Evolutionary conservation across 2,888 invertebrate genomes (phyloP).

Genomic region (Perithous albicinctus): DNA sequence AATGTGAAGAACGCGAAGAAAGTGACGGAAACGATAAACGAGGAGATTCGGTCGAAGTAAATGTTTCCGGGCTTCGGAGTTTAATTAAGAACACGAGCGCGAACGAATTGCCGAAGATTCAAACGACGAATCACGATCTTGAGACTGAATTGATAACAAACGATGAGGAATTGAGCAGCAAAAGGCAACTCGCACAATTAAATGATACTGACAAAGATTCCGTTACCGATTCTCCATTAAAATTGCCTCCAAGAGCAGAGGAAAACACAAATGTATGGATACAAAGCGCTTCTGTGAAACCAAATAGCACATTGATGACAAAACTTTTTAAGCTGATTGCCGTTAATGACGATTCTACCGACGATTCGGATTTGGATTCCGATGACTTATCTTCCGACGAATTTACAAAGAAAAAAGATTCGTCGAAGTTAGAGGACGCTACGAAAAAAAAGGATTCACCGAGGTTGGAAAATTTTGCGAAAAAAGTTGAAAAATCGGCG

Average conservation of each 20-base stretch:
- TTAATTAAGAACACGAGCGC: too few relatives aligned
- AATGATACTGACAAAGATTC: neutral
- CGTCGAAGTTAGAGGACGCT: too few relatives aligned
- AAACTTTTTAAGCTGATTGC: constrained; percentile 16
- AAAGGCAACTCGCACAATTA: neutral
- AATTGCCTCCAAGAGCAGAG: neutral
- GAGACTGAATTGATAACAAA: neutral
- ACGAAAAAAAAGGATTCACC: too few relatives aligned
- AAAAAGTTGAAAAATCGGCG: neutral
- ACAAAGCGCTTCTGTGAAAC: constrained; percentile 48
- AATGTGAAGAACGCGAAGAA: too few relatives aligned
- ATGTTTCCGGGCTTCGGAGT: too few relatives aligned
- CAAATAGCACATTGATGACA: neutral
- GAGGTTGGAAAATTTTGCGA: neutral
- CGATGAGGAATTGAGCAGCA: neutral
- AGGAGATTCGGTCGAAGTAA: too few relatives aligned
- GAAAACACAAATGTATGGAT: constrained; percentile 11
- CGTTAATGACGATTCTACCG: neutral
- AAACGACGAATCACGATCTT: neutral
- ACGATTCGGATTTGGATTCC: constrained; percentile 63
- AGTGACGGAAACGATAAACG: too few relatives aligned
- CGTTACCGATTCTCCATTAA: neutral
- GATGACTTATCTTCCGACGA: constrained; percentile 60
- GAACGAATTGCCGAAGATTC: too few relatives aligned
- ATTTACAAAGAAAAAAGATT: neutral